These are phyloP conservation scores for Priocnemis perturbator DNA, from an alignment of 2,888 invertebrate genomes.

Conservation along the genomic window DNA sequence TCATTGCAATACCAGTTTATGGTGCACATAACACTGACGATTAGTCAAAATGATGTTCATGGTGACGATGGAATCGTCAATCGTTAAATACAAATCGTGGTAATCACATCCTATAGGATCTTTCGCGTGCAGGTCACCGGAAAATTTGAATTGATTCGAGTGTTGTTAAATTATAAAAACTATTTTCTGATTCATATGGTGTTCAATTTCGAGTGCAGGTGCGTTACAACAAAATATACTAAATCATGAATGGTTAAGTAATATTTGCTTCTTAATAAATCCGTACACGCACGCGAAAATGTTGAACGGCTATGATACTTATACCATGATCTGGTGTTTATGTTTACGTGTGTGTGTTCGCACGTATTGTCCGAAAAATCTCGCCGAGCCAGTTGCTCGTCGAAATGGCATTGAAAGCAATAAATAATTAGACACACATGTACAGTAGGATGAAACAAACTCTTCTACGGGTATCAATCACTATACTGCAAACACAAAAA, in stretches of 20 bases:
- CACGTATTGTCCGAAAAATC: constrained; percentile 15
- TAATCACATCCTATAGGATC: neutral
- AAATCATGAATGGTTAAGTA: neutral
- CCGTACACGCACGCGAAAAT: no score
- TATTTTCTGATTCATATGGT: neutral
- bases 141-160: neutral
- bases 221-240: neutral
- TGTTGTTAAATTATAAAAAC: neutral
- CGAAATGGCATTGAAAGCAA: constrained; percentile 34
- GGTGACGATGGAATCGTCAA: no score
- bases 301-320: neutral
- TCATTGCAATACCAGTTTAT: no score
- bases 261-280: neutral
- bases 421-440: constrained; percentile 32
- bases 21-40: no score
- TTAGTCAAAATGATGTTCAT: no score
- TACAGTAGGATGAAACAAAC: constrained; percentile 29
- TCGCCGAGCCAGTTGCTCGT: constrained; percentile 29
- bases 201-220: neutral
- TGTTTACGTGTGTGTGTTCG: neutral
- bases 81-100: no score
- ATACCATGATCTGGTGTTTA: neutral
- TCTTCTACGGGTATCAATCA: constrained; percentile 34
- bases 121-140: neutral
- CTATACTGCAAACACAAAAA: constrained; percentile 28